phyloP scores from a whole-genome alignment of 1,140 invertebrate species.

The Leptinotarsa defecta region DNA sequence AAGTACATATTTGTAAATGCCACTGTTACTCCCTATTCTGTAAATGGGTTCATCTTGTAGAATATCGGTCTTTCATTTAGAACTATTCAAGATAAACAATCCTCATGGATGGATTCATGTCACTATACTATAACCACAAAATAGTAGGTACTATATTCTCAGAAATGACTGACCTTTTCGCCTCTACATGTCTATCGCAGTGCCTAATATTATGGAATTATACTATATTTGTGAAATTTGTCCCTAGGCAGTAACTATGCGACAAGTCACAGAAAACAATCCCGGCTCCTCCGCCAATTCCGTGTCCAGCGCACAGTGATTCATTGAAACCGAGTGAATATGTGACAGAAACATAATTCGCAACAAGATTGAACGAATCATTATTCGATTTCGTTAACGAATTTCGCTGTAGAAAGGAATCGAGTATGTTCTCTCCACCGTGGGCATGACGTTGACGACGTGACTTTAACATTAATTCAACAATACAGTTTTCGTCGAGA shows the following conservation, averaged over 20 bases:
- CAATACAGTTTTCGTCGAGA: neutral
- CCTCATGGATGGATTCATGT: too few relatives aligned
- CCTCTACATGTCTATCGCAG: too few relatives aligned
- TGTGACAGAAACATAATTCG: constrained; percentile 3
- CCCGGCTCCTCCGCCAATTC: neutral
- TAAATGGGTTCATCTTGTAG: too few relatives aligned
- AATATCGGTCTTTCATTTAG: too few relatives aligned
- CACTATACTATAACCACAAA: too few relatives aligned
- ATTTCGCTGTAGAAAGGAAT: neutral
- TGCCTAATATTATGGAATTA: too few relatives aligned
- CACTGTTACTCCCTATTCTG: too few relatives aligned
- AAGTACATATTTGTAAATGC: too few relatives aligned
- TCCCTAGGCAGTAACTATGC: neutral
- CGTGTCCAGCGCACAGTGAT: neutral
- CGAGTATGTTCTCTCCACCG: neutral
- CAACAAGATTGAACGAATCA: neutral
- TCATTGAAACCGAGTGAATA: constrained; percentile 3
- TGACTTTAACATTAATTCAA: neutral
- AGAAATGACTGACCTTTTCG: too few relatives aligned
- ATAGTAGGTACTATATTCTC: too few relatives aligned
- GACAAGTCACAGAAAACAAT: neutral
- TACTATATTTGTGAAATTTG: too few relatives aligned
- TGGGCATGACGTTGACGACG: neutral
- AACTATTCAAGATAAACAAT: too few relatives aligned
- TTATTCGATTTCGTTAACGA: constrained; percentile 3